A percentile compares a stretch with the other conserved stretches of the same genome.
These are phyloP conservation scores for Hydrolagus affinis DNA, from an alignment of 2,113 vertebrate genomes.

Conservation along the genomic window DNA sequence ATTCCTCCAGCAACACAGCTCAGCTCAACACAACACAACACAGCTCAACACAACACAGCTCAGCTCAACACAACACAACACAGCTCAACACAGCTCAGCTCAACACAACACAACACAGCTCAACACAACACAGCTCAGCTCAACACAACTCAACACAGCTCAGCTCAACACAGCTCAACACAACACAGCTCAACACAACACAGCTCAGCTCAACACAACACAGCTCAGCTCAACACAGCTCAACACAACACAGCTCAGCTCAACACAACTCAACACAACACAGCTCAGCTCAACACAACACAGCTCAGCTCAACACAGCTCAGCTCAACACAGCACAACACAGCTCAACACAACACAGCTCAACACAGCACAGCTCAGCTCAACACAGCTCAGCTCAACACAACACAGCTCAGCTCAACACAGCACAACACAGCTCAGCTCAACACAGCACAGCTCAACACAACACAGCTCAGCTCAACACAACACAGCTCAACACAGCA, in stretches of 20 bases:
- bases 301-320: constrained; percentile 22
- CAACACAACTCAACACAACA: neutral
- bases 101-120: neutral
- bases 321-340: constrained; percentile 29
- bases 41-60: neutral
- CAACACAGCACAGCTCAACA: constrained; percentile 32
- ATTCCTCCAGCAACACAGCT: neutral
- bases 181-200: neutral
- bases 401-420: constrained; percentile 42
- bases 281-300: no score
- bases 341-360: constrained; percentile 28
- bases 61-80: neutral
- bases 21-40: neutral
- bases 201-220: neutral
- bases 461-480: no score
- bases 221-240: neutral
- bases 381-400: constrained; percentile 35
- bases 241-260: neutral
- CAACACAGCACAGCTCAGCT: constrained; percentile 1
- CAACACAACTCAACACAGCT: no score
- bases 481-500: neutral
- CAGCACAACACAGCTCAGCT: constrained; percentile 38
- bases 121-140: neutral
- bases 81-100: neutral
- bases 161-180: no score